Percentiles rank a stretch among this genome's conserved stretches.
These are phyloP conservation scores for Megalonaias nervosa DNA, from an alignment of 1,140 invertebrate genomes.

Conservation along the genomic window DNA sequence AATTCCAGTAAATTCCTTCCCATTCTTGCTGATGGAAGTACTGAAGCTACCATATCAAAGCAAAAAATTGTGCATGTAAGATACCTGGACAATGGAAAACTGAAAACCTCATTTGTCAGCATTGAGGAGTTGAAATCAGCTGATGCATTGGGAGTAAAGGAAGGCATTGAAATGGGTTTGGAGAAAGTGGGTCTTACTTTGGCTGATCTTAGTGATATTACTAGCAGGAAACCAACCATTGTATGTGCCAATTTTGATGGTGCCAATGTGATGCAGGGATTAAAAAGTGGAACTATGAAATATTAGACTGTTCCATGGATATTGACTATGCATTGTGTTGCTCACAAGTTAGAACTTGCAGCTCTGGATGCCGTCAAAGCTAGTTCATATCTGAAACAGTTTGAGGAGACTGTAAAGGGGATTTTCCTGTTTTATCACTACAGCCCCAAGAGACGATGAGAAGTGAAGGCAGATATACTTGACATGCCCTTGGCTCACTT, in stretches of 20 bases:
- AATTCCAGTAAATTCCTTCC: no score
- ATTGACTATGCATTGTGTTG: conserved; percentile 9
- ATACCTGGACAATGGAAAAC: background rate
- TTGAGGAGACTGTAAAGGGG: no score
- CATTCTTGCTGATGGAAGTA: background rate
- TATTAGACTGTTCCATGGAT: background rate
- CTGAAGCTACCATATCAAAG: conserved; percentile 1
- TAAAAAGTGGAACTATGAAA: conserved; percentile 7
- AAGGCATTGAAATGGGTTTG: conserved; percentile 1
- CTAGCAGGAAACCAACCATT: conserved; percentile 7
- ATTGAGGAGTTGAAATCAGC: conserved; percentile 6
- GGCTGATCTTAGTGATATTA: background rate
- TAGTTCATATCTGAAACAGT: background rate
- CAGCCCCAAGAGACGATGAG: no score
- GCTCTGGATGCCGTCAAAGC: conserved; percentile 4
- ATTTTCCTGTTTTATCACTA: no score
- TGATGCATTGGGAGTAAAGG: conserved; percentile 13
- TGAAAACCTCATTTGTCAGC: background rate
- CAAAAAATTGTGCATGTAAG: conserved; percentile 21
- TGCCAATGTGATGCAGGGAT: conserved; percentile 12
- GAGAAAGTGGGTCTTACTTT: background rate
- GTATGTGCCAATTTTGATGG: conserved; percentile 15
- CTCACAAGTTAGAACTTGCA: conserved; percentile 16
- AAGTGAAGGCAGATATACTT: no score
- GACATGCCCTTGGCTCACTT: no score